These are phyloP conservation scores for Contarinia nasturtii DNA, from an alignment of 1,140 invertebrate species.

Conservation along the genomic window DNA sequence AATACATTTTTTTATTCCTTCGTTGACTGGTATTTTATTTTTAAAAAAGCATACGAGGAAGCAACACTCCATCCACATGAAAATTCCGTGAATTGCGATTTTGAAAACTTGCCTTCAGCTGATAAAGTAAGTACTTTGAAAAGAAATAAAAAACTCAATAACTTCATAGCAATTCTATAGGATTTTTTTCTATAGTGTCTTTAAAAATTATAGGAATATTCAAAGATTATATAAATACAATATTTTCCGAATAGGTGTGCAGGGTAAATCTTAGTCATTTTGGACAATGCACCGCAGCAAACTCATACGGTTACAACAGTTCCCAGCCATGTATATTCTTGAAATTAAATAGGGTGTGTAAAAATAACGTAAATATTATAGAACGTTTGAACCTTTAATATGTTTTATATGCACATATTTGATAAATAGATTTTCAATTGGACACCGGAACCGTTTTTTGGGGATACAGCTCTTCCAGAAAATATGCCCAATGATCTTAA, in stretches of 20 bases:
- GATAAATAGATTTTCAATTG: slow-evolving; percentile 54
- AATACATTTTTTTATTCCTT: no score
- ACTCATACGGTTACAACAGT: slow-evolving; percentile 47
- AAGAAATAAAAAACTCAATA: no score
- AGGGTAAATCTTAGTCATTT: slow-evolving; percentile 39
- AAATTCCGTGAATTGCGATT: slow-evolving; percentile 46
- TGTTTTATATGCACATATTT: no score
- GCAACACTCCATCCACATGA: slow-evolving; percentile 30
- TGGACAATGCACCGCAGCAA: slow-evolving; percentile 39
- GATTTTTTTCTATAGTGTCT: no score
- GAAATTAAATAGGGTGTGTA: slow-evolving; percentile 49
- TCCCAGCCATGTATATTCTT: slow-evolving; percentile 66
- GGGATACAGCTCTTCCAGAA: slow-evolving; percentile 31
- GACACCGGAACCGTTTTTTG: slow-evolving; percentile 51
- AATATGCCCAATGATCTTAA: slow-evolving; percentile 48
- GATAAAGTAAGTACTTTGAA: no score
- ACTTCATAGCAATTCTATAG: no score
- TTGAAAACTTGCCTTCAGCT: slow-evolving; percentile 30
- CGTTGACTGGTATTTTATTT: no score
- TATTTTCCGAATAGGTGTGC: no score
- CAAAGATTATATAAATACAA: no score
- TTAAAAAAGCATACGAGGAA: slow-evolving; percentile 22
- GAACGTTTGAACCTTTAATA: background rate
- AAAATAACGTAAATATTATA: background rate
- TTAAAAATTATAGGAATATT: no score